phyloP scores from a whole-genome alignment of 92 coral and sea anemone species.

The Zoanthus sansibaricus region DNA sequence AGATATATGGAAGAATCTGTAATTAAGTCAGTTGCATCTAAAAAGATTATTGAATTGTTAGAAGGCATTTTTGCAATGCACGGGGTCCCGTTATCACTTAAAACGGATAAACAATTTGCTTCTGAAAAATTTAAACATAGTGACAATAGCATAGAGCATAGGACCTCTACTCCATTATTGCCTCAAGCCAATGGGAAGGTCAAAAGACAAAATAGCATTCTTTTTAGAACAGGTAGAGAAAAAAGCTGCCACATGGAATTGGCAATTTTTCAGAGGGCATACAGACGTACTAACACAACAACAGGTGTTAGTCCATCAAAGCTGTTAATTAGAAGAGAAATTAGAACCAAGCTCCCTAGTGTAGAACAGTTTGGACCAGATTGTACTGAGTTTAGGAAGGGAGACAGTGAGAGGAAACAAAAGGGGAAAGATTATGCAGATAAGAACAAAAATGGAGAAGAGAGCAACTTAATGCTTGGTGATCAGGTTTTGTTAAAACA shows the following conservation, averaged over 20 bases:
- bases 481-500: slow-evolving; percentile 22
- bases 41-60: no score
- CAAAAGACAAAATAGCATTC: slow-evolving; percentile 50
- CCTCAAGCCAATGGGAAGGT: slow-evolving; percentile 59
- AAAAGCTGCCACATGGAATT: slow-evolving; percentile 43
- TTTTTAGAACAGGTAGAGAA: slow-evolving; percentile 43
- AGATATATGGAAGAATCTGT: no score
- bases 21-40: no score
- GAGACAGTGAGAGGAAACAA: slow-evolving; percentile 15
- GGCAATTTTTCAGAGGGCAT: slow-evolving; percentile 17
- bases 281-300: not conserved
- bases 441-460: not conserved
- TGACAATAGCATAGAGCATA: slow-evolving; percentile 43
- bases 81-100: not conserved
- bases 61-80: no score
- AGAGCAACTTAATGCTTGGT: not conserved
- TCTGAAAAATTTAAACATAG: slow-evolving; percentile 36
- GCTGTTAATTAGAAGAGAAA: slow-evolving; percentile 3
- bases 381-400: not conserved
- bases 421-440: not conserved
- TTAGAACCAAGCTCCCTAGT: slow-evolving; percentile 1
- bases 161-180: slow-evolving; percentile 43
- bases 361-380: not conserved
- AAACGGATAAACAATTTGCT: slow-evolving; percentile 42
- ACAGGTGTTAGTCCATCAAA: slow-evolving; percentile 27